These are phyloP conservation scores for Chrysotoxum bicinctum DNA, from an alignment of 2,888 invertebrate genomes.

Conservation along the genomic window DNA sequence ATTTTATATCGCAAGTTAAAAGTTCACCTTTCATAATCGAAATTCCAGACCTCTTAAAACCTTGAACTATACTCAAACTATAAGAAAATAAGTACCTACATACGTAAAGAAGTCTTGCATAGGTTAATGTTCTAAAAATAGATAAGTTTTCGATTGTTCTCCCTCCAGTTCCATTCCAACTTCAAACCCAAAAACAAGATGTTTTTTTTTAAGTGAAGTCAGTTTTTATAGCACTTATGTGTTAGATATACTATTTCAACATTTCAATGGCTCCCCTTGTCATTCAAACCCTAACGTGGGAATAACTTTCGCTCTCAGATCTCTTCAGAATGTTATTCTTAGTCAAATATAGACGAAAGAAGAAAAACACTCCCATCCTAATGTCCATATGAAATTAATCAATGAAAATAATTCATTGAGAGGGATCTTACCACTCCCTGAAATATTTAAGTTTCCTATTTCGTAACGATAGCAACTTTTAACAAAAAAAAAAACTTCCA, in stretches of 20 bases:
- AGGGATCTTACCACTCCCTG: background rate
- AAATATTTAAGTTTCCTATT: conserved; percentile 11
- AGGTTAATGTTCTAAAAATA: too few species aligned
- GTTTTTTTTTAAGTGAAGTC: too few species aligned
- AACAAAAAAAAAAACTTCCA: background rate
- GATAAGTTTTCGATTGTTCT: too few species aligned
- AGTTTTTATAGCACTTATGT: background rate
- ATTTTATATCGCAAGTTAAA: too few species aligned
- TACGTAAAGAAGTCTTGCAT: too few species aligned
- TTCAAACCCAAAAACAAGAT: background rate
- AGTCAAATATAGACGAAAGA: background rate
- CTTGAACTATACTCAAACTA: too few species aligned
- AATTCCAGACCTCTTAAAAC: too few species aligned
- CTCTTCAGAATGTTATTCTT: background rate
- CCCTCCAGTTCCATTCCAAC: too few species aligned
- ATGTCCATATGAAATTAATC: background rate
- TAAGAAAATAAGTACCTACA: too few species aligned
- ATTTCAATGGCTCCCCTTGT: conserved; percentile 1
- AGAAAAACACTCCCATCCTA: background rate
- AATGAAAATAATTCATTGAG: conserved; percentile 29
- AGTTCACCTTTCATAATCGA: too few species aligned
- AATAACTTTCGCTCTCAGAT: background rate
- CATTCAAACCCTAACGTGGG: background rate
- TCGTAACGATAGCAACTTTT: background rate
- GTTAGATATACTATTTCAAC: background rate